phyloP scores from a whole-genome alignment of 2,888 invertebrate genomes.

The Thera obeliscata region DNA sequence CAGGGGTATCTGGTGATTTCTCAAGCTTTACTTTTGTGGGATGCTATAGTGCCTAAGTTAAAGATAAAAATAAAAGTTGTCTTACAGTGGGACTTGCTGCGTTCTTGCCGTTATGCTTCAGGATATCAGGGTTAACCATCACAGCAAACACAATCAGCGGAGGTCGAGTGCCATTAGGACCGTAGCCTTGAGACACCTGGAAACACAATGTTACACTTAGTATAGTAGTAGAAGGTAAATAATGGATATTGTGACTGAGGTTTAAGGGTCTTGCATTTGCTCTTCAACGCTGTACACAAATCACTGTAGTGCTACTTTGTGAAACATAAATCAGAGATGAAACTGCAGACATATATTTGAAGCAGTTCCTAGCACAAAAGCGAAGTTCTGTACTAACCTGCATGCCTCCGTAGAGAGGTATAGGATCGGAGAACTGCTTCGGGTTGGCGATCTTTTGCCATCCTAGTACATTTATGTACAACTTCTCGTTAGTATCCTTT shows the following conservation, averaged over 20 bases:
- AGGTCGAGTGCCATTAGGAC: conserved; percentile 82
- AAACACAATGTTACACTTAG: conserved; percentile 21
- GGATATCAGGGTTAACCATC: conserved; percentile 89
- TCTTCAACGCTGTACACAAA: too few relatives aligned
- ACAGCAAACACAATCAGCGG: conserved; percentile 88
- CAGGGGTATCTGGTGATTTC: too few relatives aligned
- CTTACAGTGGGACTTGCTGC: conserved; percentile 85
- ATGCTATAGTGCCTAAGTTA: too few relatives aligned
- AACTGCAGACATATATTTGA: neutral
- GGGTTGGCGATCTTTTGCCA: conserved; percentile 90
- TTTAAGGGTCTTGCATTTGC: too few relatives aligned
- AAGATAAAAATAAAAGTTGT: too few relatives aligned
- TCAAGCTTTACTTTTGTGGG: too few relatives aligned
- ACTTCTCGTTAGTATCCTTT: conserved; percentile 83
- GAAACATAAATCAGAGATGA: neutral
- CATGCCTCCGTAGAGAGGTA: conserved; percentile 90
- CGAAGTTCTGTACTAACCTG: conserved; percentile 68
- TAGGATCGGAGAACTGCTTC: conserved; percentile 86
- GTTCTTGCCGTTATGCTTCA: conserved; percentile 88
- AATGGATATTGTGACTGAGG: neutral
- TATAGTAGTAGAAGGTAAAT: neutral
- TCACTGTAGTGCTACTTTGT: too few relatives aligned
- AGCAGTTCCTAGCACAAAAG: too few relatives aligned
- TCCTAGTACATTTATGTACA: conserved; percentile 88
- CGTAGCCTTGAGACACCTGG: conserved; percentile 85